phyloP scores from a whole-genome alignment of 2,797 vertebrate genomes.

The Crenuchus spilurus region DNA sequence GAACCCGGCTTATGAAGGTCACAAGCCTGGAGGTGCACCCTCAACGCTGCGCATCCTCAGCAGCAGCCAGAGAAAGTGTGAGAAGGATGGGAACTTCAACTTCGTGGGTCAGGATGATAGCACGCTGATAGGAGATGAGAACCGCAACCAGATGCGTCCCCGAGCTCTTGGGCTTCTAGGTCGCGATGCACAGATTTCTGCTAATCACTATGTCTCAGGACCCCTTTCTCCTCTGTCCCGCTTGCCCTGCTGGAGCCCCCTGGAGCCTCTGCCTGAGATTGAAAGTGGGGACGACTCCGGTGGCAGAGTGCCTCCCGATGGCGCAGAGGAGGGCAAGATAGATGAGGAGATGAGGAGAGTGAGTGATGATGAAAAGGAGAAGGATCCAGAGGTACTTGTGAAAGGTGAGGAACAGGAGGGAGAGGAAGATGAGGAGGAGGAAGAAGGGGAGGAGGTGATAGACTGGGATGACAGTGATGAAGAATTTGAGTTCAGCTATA shows the following conservation, averaged over 20 bases:
- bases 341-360: slow-evolving; percentile 64
- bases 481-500: slow-evolving; percentile 86
- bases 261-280: slow-evolving; percentile 81
- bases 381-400: slow-evolving; percentile 45
- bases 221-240: slow-evolving; percentile 72
- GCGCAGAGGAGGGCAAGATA: slow-evolving; percentile 84
- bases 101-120: slow-evolving; percentile 78
- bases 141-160: slow-evolving; percentile 79
- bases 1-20: slow-evolving; percentile 60
- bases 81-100: slow-evolving; percentile 91
- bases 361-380: slow-evolving; percentile 62
- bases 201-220: slow-evolving; percentile 60
- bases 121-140: slow-evolving; percentile 78
- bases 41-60: slow-evolving; percentile 54
- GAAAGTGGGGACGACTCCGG: slow-evolving; percentile 77
- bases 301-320: slow-evolving; percentile 88
- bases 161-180: slow-evolving; percentile 66
- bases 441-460: slow-evolving; percentile 54
- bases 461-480: slow-evolving; percentile 80
- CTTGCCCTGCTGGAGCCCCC: slow-evolving; percentile 77
- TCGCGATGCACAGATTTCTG: slow-evolving; percentile 54
- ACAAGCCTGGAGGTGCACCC: slow-evolving; percentile 45
- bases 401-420: slow-evolving; percentile 66
- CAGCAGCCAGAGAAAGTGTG: slow-evolving; percentile 62
- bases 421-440: slow-evolving; percentile 65